phyloP scores from a whole-genome alignment of 2,888 invertebrate genomes.

The Pristionchus mayeri region DNA sequence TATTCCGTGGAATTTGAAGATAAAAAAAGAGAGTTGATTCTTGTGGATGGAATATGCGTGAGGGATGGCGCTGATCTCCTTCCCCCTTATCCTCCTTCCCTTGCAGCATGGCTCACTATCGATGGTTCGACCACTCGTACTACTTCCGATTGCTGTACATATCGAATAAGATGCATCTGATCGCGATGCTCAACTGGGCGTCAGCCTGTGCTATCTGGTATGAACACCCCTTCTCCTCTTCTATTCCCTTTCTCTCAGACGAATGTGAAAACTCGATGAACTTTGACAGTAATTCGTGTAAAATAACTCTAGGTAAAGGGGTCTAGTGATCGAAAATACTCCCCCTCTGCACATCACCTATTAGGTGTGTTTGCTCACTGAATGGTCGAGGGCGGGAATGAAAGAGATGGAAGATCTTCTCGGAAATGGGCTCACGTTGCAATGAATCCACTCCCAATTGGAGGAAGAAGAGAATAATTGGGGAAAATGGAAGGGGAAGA shows the following conservation, averaged over 20 bases:
- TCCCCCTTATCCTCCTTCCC: too few relatives aligned
- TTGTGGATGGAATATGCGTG: too few relatives aligned
- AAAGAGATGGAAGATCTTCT: background rate
- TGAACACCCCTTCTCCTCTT: background rate
- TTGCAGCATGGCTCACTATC: constrained; percentile 68
- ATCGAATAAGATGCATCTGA: constrained; percentile 67
- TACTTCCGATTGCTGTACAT: constrained; percentile 71
- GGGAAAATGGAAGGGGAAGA: background rate
- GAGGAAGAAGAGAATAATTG: background rate
- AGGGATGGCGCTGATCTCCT: too few relatives aligned
- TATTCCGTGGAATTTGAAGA: background rate
- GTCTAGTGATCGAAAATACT: too few relatives aligned
- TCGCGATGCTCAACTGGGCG: constrained; percentile 73
- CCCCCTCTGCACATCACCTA: too few relatives aligned
- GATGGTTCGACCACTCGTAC: constrained; percentile 64
- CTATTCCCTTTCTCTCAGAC: background rate
- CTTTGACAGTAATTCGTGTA: too few relatives aligned
- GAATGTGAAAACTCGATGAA: too few relatives aligned
- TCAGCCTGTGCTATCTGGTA: constrained; percentile 73
- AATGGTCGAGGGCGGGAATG: background rate
- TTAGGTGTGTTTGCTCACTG: background rate
- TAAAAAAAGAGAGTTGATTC: background rate
- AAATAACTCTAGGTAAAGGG: too few relatives aligned
- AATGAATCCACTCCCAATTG: constrained; percentile 18
- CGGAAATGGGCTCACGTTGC: background rate